These are phyloP conservation scores for Cybosia mesomella DNA, from an alignment of 2,888 invertebrate genomes.

Conservation along the genomic window DNA sequence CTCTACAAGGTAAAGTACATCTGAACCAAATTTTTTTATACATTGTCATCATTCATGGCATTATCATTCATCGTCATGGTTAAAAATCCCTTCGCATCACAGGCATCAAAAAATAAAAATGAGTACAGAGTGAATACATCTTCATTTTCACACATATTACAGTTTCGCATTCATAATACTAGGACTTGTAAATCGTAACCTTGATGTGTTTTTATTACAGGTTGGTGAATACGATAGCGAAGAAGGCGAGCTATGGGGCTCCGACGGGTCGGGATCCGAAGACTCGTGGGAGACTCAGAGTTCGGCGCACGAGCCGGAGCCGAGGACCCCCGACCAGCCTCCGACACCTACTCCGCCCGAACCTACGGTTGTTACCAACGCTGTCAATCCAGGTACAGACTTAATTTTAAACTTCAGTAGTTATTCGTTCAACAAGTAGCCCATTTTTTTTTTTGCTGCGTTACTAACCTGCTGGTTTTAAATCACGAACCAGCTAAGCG, in stretches of 20 bases:
- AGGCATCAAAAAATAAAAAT: too few species aligned
- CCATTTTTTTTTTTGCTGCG: too few species aligned
- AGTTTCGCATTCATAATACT: too few species aligned
- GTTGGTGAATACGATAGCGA: slow-evolving; percentile 92
- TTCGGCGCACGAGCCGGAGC: slow-evolving; percentile 79
- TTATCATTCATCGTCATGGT: too few species aligned
- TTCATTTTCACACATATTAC: too few species aligned
- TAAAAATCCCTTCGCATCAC: not conserved
- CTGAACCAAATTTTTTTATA: not conserved
- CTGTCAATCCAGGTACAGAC: slow-evolving; percentile 18
- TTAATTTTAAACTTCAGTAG: not conserved
- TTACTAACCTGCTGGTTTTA: too few species aligned
- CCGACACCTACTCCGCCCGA: slow-evolving; percentile 35
- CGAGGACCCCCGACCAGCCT: slow-evolving; percentile 54
- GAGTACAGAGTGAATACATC: too few species aligned
- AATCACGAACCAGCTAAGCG: too few species aligned
- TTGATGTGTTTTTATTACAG: slow-evolving; percentile 50
- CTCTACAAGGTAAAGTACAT: slow-evolving; percentile 89
- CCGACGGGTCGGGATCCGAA: slow-evolving; percentile 89
- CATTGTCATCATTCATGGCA: not conserved
- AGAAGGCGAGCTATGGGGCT: slow-evolving; percentile 91
- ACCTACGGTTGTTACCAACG: slow-evolving; percentile 21
- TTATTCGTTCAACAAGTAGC: not conserved
- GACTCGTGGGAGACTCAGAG: slow-evolving; percentile 95
- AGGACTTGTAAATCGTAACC: not conserved